phyloP scores from a whole-genome alignment of 1,140 invertebrate species.

The roundworm (Caenorhabditis elegans) region DNA sequence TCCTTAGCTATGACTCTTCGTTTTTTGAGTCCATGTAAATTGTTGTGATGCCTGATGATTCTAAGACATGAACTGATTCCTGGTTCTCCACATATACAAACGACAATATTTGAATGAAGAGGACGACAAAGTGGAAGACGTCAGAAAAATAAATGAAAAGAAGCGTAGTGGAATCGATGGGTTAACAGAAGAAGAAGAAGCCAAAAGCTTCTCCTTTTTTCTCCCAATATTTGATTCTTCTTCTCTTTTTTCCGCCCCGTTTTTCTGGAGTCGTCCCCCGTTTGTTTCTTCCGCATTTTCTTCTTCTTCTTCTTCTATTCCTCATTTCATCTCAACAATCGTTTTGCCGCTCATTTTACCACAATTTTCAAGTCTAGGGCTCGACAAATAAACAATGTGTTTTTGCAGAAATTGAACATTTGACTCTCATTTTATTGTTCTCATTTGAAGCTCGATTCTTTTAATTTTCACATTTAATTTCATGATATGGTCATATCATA shows the following conservation, averaged over 20 bases:
- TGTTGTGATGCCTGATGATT: too few species aligned
- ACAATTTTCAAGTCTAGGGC: not conserved
- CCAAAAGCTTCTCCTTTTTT: not conserved
- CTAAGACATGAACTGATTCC: too few species aligned
- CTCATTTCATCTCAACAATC: not conserved
- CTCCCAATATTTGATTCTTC: conserved; percentile 4
- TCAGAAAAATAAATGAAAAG: conserved; percentile 31
- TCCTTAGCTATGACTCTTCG: too few species aligned
- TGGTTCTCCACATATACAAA: too few species aligned
- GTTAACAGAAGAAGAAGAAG: conserved; percentile 1
- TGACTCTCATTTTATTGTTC: not conserved
- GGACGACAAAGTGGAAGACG: conserved; percentile 9
- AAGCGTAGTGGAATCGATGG: conserved; percentile 2
- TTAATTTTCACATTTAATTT: too few species aligned
- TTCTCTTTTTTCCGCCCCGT: not conserved
- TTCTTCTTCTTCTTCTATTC: not conserved
- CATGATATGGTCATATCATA: too few species aligned
- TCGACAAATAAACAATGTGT: not conserved
- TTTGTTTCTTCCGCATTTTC: not conserved
- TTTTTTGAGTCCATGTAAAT: too few species aligned
- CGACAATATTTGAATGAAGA: not conserved
- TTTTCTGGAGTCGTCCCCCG: not conserved
- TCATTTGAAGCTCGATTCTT: too few species aligned
- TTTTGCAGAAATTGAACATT: not conserved
- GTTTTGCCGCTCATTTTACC: not conserved